Evolutionary conservation across 1,140 invertebrate genomes (phyloP).

Genomic region (Latrodectus geometricus): DNA sequence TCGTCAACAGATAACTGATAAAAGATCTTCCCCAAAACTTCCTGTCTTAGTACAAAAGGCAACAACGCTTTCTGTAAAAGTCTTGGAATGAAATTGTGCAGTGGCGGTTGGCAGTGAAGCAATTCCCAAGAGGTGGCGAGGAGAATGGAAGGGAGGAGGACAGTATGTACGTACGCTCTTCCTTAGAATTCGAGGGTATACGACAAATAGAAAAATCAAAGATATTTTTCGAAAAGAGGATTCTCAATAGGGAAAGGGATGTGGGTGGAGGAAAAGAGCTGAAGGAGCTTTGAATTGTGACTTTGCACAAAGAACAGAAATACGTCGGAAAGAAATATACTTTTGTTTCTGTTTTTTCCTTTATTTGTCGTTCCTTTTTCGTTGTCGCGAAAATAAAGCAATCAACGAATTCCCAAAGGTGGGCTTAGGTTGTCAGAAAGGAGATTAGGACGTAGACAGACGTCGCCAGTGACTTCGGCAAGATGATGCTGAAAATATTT

Average conservation of each 20-base stretch:
- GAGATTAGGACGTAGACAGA: slow-evolving; percentile 11
- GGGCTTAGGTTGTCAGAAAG: slow-evolving; percentile 16
- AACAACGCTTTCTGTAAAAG: background rate
- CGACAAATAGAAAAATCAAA: background rate
- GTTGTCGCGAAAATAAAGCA: slow-evolving; percentile 33
- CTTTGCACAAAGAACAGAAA: background rate
- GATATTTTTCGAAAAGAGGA: background rate
- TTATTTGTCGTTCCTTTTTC: background rate
- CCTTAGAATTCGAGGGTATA: background rate
- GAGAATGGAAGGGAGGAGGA: too few relatives aligned
- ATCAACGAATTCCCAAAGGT: slow-evolving; percentile 31
- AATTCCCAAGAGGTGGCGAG: background rate
- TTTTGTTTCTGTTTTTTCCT: background rate
- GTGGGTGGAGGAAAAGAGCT: too few relatives aligned
- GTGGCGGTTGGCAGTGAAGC: background rate
- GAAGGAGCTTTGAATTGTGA: background rate
- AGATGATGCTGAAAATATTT: background rate
- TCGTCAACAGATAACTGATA: background rate
- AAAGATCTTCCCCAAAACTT: background rate
- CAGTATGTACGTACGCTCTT: background rate
- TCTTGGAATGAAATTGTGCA: background rate
- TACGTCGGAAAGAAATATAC: background rate
- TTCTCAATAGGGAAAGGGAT: background rate
- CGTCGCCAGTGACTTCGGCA: background rate
- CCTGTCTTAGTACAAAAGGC: background rate